Evolutionary conservation across 2,797 vertebrate species (phyloP).

Genomic region (Muraenolepis orangiensis): DNA sequence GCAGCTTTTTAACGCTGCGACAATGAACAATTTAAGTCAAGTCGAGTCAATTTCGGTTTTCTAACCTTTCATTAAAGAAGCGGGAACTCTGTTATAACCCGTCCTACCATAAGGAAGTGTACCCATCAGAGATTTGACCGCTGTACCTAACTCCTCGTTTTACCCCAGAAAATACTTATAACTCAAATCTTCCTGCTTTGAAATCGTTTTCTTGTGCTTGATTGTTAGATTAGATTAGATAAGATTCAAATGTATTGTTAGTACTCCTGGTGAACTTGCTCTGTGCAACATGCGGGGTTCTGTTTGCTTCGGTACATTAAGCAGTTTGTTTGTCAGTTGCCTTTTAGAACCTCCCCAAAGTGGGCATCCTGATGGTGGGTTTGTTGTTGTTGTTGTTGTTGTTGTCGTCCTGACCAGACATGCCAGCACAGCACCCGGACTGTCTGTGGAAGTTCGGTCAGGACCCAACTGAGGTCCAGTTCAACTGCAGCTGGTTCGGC

Average conservation of each 20-base stretch:
- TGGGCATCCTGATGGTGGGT: no score
- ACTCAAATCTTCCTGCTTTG: background rate
- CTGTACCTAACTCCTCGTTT: no score
- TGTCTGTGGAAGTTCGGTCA: slow-evolving; percentile 67
- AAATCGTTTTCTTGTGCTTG: background rate
- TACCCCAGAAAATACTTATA: no score
- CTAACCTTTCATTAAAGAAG: no score
- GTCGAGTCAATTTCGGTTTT: no score
- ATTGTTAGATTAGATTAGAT: no score
- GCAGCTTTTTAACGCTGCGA: no score
- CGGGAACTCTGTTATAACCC: no score
- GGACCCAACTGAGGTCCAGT: slow-evolving; percentile 50
- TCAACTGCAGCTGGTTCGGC: slow-evolving; percentile 82
- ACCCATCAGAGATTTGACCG: no score
- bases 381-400: background rate
- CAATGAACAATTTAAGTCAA: no score
- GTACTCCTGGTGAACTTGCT: background rate
- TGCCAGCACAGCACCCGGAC: slow-evolving; percentile 64
- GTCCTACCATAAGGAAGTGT: no score
- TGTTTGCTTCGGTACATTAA: background rate
- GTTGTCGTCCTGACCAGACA: slow-evolving; percentile 59
- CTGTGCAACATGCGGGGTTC: background rate
- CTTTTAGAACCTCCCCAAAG: background rate
- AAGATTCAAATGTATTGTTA: no score
- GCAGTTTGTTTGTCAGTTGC: background rate